Evolutionary conservation across 2,113 vertebrate genomes (phyloP).

Genomic region (Scatophagus argus): DNA sequence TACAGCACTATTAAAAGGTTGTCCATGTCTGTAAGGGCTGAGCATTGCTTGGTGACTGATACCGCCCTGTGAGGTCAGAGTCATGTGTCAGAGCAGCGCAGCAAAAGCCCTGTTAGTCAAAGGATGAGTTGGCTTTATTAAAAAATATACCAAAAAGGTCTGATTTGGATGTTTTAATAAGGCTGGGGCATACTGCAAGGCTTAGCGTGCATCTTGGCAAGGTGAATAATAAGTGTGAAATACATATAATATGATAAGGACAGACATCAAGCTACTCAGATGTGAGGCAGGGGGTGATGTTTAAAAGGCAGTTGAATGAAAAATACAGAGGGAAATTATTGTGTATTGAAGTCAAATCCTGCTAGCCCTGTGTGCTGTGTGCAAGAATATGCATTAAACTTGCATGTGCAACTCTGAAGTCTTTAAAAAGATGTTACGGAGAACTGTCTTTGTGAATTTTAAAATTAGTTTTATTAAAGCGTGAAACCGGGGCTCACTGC

Average conservation of each 20-base stretch:
- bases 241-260: constrained; percentile 47
- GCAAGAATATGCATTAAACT: neutral
- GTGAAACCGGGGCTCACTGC: constrained; percentile 18
- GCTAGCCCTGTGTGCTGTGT: neutral
- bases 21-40: constrained; percentile 39
- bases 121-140: constrained; percentile 46
- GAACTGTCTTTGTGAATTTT: constrained; percentile 17
- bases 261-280: constrained; percentile 57
- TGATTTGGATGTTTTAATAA: constrained; percentile 39
- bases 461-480: constrained; percentile 28
- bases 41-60: constrained; percentile 31
- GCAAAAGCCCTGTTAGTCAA: constrained; percentile 8
- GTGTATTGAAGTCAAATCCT: neutral
- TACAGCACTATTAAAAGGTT: constrained; percentile 47
- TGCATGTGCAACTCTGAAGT: neutral
- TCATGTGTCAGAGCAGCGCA: constrained; percentile 36
- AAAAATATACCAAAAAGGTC: constrained; percentile 31
- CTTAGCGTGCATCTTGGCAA: constrained; percentile 5
- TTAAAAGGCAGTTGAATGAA: constrained; percentile 39
- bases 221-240: constrained; percentile 58
- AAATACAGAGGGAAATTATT: constrained; percentile 39
- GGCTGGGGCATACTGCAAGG: neutral
- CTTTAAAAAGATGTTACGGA: constrained; percentile 9
- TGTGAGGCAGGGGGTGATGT: constrained; percentile 22
- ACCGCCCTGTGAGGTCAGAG: constrained; percentile 35